Evolutionary conservation across 2,888 invertebrate species (phyloP).

Genomic region (Ceraclea dissimilis): DNA sequence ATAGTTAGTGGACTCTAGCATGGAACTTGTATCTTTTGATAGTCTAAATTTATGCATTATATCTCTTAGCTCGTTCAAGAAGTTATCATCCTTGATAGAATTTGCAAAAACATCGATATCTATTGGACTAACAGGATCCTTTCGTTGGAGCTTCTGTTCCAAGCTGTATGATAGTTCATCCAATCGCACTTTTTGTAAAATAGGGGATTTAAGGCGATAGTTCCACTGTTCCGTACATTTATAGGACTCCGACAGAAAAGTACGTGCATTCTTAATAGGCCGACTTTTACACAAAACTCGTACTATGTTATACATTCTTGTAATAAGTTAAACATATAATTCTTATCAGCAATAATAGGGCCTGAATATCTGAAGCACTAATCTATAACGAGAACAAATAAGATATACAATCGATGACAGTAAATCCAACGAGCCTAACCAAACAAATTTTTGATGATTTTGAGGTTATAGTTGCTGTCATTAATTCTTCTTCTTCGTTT

Average conservation of each 20-base stretch:
- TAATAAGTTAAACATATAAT: too few species aligned
- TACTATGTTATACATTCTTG: neutral
- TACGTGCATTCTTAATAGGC: constrained; percentile 30
- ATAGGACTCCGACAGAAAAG: constrained; percentile 64
- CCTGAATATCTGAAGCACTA: too few species aligned
- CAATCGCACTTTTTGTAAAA: constrained; percentile 55
- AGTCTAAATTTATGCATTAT: constrained; percentile 63
- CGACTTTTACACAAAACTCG: neutral
- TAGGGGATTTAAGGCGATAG: constrained; percentile 50
- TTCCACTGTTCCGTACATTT: constrained; percentile 66
- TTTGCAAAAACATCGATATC: constrained; percentile 81
- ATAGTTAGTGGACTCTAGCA: constrained; percentile 74
- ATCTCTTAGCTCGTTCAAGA: constrained; percentile 66
- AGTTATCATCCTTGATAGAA: constrained; percentile 44
- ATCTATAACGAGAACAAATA: too few species aligned
- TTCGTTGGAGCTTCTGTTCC: constrained; percentile 56
- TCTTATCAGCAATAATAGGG: too few species aligned
- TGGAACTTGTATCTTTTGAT: constrained; percentile 61
- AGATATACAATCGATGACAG: too few species aligned
- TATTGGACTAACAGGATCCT: constrained; percentile 60
- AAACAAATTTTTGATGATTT: too few species aligned
- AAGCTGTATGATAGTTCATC: constrained; percentile 64
- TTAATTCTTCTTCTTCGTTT: too few species aligned
- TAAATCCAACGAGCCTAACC: too few species aligned
- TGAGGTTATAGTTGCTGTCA: too few species aligned